These are phyloP conservation scores for Pseudorhombus dupliciocellatus DNA, from an alignment of 2,113 vertebrate species.

Conservation along the genomic window DNA sequence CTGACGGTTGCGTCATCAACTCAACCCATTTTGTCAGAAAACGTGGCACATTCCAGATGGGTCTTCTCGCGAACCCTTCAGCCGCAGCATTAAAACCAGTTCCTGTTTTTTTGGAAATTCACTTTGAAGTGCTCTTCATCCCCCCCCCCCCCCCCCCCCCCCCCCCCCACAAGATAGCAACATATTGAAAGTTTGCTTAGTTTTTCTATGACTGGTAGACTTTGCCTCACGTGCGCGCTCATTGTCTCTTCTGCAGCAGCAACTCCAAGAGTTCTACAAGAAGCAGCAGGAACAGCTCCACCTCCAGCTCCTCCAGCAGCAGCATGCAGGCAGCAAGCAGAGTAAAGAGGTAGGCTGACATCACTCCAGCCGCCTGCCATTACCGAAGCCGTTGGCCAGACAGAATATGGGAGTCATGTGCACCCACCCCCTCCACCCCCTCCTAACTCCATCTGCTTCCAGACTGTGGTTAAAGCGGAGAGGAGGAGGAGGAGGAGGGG, in stretches of 20 bases:
- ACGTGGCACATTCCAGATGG: neutral
- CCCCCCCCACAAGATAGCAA: conserved; percentile 35
- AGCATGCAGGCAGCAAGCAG: conserved; percentile 94
- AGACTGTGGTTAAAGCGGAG: conserved; percentile 63
- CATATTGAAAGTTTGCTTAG: conserved; percentile 20
- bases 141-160: too few relatives aligned
- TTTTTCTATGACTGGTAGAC: conserved; percentile 8
- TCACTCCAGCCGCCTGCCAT: conserved; percentile 62
- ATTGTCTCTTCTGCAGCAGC: conserved; percentile 88
- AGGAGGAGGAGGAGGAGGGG: conserved; percentile 7
- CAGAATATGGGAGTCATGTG: conserved; percentile 61
- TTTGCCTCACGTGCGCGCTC: conserved; percentile 19
- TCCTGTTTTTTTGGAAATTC: conserved; percentile 10
- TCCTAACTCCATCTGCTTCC: conserved; percentile 61
- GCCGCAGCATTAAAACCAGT: neutral
- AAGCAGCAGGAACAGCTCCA: conserved; percentile 99
- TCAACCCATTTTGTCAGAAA: neutral
- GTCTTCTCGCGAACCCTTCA: conserved; percentile 3
- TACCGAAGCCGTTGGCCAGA: conserved; percentile 60
- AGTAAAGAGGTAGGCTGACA: conserved; percentile 95
- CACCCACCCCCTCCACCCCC: conserved; percentile 46
- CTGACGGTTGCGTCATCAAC: neutral
- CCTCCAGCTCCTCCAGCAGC: conserved; percentile 97
- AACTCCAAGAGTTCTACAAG: conserved; percentile 99
- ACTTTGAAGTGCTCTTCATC: conserved; percentile 28